Base-by-base conservation (phyloP, 2,888 invertebrate species). In the Chironomus riparius region DNA sequence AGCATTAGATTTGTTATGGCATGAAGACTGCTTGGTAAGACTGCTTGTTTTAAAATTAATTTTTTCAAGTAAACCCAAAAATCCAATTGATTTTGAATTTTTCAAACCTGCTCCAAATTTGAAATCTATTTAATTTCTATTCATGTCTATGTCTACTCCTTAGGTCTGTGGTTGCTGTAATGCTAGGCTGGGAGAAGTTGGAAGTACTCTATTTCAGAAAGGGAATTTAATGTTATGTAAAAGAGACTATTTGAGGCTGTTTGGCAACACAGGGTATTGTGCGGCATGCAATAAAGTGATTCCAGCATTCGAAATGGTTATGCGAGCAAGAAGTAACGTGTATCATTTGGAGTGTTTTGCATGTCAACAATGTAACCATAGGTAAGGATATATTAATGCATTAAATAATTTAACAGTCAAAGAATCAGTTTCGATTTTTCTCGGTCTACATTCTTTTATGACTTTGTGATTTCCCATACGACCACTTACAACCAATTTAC, bases 301-400 rank as follows among this genome's bases (percentile, higher is more conserved):
- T 83, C 98, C 98, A 3, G 97, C 98, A 73, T 98, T 97, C 84
- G 98, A 98, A 86, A 97, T 98, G 97, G 98, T 98, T 80, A 98
- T 98, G 98, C 88, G 97, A 79, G 97, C 97, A 68, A 90, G 95
- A 80, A 94, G 92, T 84, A 97, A 98, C 82, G 98, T 98, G 78
- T 98, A 98, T 85, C 98, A 98, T 83, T 88, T 98, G 81, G 97
- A 98, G 85, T 98, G 98, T 85, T 98, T 98, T 85, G 97, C 97
- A 74, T 98, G 98, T 83, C 97, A 98, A 82, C 97, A 97, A 85
- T 98, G 98, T 85, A 97, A 95, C 85, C 97, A 98, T 86, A 94
- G 97, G 97, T 97, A 82, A 86, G 88, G 3, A 6, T 10, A 38
- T 10, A 38, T 38, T 38, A 71, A 48, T 22, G 21, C 12, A 48